Percentiles rank a stretch among this genome's conserved stretches.
Evolutionary conservation across 2,113 vertebrate genomes (phyloP).

Genomic region (Cyphomyrus discorhynchus): DNA sequence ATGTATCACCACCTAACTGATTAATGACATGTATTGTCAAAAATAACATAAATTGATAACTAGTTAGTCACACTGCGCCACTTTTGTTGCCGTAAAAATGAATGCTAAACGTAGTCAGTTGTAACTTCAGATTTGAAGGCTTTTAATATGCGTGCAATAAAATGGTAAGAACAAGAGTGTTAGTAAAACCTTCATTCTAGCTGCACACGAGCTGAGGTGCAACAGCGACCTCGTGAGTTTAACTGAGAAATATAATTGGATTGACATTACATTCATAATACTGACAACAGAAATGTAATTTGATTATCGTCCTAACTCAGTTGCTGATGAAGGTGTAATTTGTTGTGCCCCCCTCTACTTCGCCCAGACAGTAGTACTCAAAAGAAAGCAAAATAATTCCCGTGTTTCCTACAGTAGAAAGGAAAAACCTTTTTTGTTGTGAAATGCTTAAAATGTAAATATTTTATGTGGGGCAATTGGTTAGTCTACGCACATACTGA

Average conservation of each 20-base stretch:
- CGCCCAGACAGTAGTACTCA: slow-evolving; percentile 62
- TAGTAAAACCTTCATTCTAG: background rate
- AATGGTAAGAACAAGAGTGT: background rate
- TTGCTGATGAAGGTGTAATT: slow-evolving; percentile 42
- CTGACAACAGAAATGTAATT: background rate
- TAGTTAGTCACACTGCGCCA: background rate
- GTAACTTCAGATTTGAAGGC: background rate
- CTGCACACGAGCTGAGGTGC: slow-evolving; percentile 29
- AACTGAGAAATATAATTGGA: background rate
- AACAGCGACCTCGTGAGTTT: slow-evolving; percentile 36
- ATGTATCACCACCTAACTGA: background rate
- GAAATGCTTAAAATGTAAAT: slow-evolving; percentile 51
- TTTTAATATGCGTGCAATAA: background rate
- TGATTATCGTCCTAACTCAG: slow-evolving; percentile 17
- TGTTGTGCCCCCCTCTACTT: slow-evolving; percentile 43
- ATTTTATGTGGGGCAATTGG: slow-evolving; percentile 43
- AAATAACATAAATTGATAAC: background rate
- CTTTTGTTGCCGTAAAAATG: background rate
- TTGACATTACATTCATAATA: background rate
- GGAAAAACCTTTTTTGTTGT: background rate
- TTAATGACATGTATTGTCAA: background rate
- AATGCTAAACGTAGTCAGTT: background rate
- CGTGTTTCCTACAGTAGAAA: background rate
- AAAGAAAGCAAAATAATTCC: slow-evolving; percentile 48
- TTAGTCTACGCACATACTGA: slow-evolving; percentile 40